A percentile compares a stretch with the other conserved stretches of the same genome.
Evolutionary conservation across 2,797 vertebrate species (phyloP).

Genomic region (Poecilia picta): DNA sequence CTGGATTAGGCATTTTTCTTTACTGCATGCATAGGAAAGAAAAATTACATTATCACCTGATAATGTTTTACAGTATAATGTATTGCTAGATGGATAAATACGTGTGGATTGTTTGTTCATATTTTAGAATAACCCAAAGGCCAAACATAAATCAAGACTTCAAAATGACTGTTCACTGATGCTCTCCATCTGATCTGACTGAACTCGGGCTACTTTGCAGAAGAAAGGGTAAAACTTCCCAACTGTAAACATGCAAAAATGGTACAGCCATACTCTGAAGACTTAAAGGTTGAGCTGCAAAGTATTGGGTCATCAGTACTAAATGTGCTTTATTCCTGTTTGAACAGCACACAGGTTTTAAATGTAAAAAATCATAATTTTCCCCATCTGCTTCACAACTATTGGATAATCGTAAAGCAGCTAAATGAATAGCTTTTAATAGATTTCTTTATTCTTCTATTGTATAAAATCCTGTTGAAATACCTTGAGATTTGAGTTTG

Average conservation of each 20-base stretch:
- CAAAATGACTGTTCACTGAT: background rate
- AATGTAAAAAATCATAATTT: background rate
- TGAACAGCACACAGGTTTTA: background rate
- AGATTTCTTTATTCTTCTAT: background rate
- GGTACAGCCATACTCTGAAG: background rate
- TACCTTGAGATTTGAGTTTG: background rate
- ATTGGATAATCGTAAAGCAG: too few relatives aligned
- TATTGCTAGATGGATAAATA: background rate
- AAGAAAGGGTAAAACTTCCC: background rate
- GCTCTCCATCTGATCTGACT: background rate
- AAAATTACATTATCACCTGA: background rate
- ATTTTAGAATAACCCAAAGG: background rate
- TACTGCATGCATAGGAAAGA: background rate
- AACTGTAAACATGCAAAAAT: background rate
- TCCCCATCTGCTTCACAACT: background rate
- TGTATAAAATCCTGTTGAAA: background rate
- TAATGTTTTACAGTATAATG: background rate
- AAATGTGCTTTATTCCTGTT: background rate
- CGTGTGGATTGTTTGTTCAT: background rate
- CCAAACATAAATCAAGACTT: background rate
- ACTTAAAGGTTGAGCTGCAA: background rate
- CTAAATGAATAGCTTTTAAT: too few relatives aligned
- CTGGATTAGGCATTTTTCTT: background rate
- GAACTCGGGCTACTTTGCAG: background rate
- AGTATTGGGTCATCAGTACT: background rate